Percentiles rank a stretch among this genome's conserved stretches.
Conservation (phyloP, 1,140 invertebrate genomes). For the Chironomus striatipennis region DNA sequence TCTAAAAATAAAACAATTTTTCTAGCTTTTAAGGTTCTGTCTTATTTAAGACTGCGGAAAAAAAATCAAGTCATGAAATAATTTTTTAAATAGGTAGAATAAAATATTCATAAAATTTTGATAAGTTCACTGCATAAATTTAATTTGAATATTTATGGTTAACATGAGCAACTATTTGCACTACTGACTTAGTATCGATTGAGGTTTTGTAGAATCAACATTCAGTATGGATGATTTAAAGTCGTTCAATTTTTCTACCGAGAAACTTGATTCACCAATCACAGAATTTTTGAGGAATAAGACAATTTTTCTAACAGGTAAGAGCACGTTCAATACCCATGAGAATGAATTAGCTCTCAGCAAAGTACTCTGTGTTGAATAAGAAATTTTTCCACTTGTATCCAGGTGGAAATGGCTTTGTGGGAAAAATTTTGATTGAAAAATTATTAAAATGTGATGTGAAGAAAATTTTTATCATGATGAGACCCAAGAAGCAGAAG, state of each 20-base stretch:
- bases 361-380: neutral
- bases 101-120: no score
- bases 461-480: constrained; percentile 48
- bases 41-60: no score
- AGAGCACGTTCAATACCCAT: neutral
- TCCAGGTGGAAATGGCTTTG: constrained; percentile 23
- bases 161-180: no score
- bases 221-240: no score
- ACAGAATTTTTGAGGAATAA: constrained; percentile 31
- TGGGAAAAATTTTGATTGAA: constrained; percentile 26
- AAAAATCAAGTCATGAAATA: no score
- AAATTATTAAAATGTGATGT: constrained; percentile 35
- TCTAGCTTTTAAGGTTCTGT: no score
- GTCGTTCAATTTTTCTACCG: neutral
- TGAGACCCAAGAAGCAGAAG: constrained; percentile 46
- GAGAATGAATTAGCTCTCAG: neutral
- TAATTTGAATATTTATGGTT: no score
- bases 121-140: no score
- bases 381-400: neutral
- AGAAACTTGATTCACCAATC: constrained; percentile 26
- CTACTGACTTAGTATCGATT: no score
- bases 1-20: no score
- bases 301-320: constrained; percentile 34
- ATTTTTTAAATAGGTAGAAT: no score
- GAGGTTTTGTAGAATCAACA: no score